Percentiles rank a stretch among this genome's conserved stretches.
These are phyloP conservation scores for Pseudolycoriella hygida DNA, from an alignment of 2,888 invertebrate species.

Conservation along the genomic window DNA sequence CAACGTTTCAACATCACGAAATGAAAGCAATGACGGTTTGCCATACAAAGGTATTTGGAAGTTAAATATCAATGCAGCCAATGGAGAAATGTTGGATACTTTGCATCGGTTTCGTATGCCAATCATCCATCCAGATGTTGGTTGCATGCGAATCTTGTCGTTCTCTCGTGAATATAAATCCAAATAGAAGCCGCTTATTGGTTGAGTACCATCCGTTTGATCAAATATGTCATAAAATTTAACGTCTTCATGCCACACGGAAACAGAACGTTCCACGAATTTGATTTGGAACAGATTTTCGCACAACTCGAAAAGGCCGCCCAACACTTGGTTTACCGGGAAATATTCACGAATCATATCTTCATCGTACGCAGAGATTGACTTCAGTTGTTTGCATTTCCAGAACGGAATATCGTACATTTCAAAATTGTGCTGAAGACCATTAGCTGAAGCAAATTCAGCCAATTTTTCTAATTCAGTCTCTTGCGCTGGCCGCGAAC, in stretches of 20 bases:
- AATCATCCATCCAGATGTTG: conserved; percentile 60
- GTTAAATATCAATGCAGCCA: conserved; percentile 71
- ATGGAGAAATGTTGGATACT: conserved; percentile 43
- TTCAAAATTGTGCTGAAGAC: conserved; percentile 49
- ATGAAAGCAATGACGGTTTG: conserved; percentile 51
- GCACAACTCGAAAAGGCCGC: conserved; percentile 56
- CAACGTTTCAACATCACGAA: conserved; percentile 55
- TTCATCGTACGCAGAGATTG: conserved; percentile 49
- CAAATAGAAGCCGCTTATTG: conserved; percentile 69
- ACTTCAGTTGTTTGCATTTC: conserved; percentile 55
- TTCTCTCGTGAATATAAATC: conserved; percentile 44
- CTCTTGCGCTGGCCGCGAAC: conserved; percentile 57
- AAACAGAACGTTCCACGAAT: conserved; percentile 46
- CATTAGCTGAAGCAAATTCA: conserved; percentile 52
- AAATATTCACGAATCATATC: conserved; percentile 63
- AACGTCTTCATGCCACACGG: conserved; percentile 76
- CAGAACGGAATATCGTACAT: conserved; percentile 81
- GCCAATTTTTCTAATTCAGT: conserved; percentile 53
- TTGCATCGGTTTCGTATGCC: conserved; percentile 56
- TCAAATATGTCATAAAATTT: conserved; percentile 68
- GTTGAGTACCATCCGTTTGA: conserved; percentile 20
- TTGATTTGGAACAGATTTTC: conserved; percentile 61
- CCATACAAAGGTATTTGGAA: conserved; percentile 46
- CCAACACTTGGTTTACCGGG: conserved; percentile 61
- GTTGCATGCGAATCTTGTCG: conserved; percentile 28